Base-by-base conservation (phyloP, 1,140 invertebrate species). In the Dufourea novaeangliae region DNA sequence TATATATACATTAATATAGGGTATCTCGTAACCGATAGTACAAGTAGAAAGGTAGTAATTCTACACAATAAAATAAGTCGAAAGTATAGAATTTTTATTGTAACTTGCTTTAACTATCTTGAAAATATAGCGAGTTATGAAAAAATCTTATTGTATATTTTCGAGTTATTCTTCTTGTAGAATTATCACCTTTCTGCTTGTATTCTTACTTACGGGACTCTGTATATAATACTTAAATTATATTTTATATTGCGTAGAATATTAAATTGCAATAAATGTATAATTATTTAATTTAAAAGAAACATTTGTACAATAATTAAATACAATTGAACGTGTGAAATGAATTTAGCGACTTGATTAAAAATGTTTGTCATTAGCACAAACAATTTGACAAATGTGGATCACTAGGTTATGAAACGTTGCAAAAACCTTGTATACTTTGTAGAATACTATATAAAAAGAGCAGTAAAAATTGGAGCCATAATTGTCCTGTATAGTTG, bases 241-340 rank as follows among this genome's bases (percentile, higher is more conserved):
- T 56, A 69, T n/a, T 69, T 20, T 57, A 76, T 69, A 64, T 74
- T 75, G 44, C 62, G 25, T 25, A 12, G 54, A 32, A 12, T 37
- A 54, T 77, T 70, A 66, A 46, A 76, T 4, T 74, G 10, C 2
- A 10, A 39, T 39, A 3, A 4, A n/a, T 12, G 1, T 68, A 32
- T 67, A 56, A 41, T 77, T 32, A 11, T 39, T 22, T 63, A 46
- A 72, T 22, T n/a, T 70, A 32, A 79, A 50, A 20, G 29, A 62
- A 57, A 29, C 11, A 11, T 54, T 59, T 52, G 27, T 63, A 74
- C 17, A 68, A 41, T 20, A 5, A 34, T 14, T 54, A 69, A 62
- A 14, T 32, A 37, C 11, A 59, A 14, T 69, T 50, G 80, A 74
- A 27, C 63, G 34, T 12, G 46, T 17, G 61, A 78, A 27, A 7